Percentiles rank a stretch among this genome's conserved stretches.
Evolutionary conservation across 2,888 invertebrate species (phyloP).

Genomic region (Phaedon cochleariae): DNA sequence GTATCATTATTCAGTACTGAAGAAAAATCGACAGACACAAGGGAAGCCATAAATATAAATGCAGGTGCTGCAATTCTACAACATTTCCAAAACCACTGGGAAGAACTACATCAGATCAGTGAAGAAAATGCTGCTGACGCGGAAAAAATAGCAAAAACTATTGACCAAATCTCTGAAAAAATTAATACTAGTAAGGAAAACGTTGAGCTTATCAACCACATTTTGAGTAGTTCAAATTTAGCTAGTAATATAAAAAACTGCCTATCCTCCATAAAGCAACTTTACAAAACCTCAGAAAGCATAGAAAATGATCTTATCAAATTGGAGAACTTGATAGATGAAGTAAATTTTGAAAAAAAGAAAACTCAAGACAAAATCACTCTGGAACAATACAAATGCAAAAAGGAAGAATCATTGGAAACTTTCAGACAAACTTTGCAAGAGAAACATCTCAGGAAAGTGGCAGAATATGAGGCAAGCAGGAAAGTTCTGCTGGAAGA

Average conservation of each 20-base stretch:
- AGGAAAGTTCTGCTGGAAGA: conserved; percentile 68
- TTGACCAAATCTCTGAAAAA: conserved; percentile 58
- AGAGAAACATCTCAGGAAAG: conserved; percentile 67
- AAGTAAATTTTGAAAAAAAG: conserved; percentile 74
- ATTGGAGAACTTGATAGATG: conserved; percentile 75
- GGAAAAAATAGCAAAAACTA: conserved; percentile 64
- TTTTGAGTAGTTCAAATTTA: conserved; percentile 54
- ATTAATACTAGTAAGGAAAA: conserved; percentile 51
- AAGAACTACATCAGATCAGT: conserved; percentile 72
- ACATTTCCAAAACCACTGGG: conserved; percentile 78
- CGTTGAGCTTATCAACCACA: conserved; percentile 51
- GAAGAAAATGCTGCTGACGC: conserved; percentile 74
- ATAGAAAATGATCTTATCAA: conserved; percentile 72
- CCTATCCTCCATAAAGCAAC: conserved; percentile 63
- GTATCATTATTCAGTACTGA: conserved; percentile 47
- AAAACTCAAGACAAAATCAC: conserved; percentile 78
- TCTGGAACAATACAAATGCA: conserved; percentile 68
- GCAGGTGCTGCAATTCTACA: conserved; percentile 75
- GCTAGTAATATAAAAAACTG: conserved; percentile 64
- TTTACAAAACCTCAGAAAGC: conserved; percentile 69
- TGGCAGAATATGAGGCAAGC: conserved; percentile 67
- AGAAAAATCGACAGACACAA: conserved; percentile 27
- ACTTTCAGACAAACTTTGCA: conserved; percentile 65
- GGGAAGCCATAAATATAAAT: conserved; percentile 62
- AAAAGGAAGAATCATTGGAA: conserved; percentile 67